These are phyloP conservation scores for Girardinichthys multiradiatus DNA, from an alignment of 2,113 vertebrate genomes.

Conservation along the genomic window DNA sequence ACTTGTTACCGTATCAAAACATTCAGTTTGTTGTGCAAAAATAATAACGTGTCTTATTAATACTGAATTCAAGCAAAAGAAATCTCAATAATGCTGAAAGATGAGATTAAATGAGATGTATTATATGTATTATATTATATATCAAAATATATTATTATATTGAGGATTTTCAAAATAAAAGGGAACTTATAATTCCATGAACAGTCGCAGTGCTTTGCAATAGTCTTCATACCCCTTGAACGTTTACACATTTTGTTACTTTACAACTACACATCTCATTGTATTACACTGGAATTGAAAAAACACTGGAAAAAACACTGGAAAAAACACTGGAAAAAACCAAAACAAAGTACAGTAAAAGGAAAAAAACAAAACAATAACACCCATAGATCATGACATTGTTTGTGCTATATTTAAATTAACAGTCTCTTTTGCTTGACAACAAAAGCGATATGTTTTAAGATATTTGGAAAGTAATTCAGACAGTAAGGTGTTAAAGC, in stretches of 20 bases:
- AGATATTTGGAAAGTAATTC: too few species aligned
- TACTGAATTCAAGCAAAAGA: conserved; percentile 27
- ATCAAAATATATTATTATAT: background rate
- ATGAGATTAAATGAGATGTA: conserved; percentile 5
- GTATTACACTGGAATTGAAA: background rate
- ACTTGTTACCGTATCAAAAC: conserved; percentile 32
- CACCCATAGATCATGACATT: too few species aligned
- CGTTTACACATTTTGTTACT: background rate
- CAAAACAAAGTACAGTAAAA: too few species aligned
- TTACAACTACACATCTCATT: too few species aligned
- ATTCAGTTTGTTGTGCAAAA: conserved; percentile 30
- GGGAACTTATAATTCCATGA: conserved; percentile 24
- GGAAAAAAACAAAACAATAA: too few species aligned
- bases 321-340: too few species aligned
- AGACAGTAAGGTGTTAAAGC: too few species aligned
- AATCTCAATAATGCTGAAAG: conserved; percentile 21
- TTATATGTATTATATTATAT: too few species aligned
- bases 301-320: too few species aligned
- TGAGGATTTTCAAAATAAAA: background rate
- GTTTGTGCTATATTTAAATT: too few species aligned
- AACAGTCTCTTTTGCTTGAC: too few species aligned
- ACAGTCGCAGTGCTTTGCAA: background rate
- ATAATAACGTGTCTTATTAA: conserved; percentile 52
- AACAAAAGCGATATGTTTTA: too few species aligned
- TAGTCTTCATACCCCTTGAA: background rate